Evolutionary conservation across 2,113 vertebrate genomes (phyloP).

Genomic region (Hypanus sabinus): DNA sequence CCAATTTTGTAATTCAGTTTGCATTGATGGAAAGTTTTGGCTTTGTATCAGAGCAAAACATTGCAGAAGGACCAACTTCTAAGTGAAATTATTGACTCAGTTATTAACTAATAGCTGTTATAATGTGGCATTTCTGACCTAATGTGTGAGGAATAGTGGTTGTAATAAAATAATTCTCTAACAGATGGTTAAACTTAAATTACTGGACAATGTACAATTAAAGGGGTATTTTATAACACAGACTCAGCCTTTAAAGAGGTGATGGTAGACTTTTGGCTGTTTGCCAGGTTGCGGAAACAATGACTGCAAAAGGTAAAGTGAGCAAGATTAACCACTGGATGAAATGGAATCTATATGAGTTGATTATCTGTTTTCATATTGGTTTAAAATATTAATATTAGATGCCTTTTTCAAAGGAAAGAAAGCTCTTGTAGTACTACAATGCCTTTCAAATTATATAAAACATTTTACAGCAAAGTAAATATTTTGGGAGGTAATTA

Average conservation of each 20-base stretch:
- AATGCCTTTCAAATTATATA: background rate
- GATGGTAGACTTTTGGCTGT: background rate
- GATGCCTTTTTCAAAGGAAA: background rate
- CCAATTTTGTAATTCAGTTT: background rate
- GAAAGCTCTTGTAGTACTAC: no score
- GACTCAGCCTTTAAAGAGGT: background rate
- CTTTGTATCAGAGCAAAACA: background rate
- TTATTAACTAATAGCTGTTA: background rate
- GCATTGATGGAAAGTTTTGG: slow-evolving; percentile 8
- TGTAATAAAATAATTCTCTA: background rate
- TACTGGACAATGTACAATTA: background rate
- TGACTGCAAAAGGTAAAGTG: background rate
- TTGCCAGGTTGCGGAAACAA: background rate
- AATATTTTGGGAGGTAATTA: no score
- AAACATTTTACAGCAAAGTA: background rate
- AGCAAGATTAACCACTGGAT: background rate
- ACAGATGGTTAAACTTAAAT: slow-evolving; percentile 11
- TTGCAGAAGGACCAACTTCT: background rate
- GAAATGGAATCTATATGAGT: background rate
- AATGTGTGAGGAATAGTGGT: background rate
- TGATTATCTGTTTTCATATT: background rate
- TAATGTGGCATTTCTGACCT: background rate
- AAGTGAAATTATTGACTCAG: slow-evolving; percentile 2
- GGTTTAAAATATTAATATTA: background rate
- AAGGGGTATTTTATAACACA: no score